Percentiles rank a stretch among this genome's conserved stretches.
Evolutionary conservation across 2,888 invertebrate genomes (phyloP).

Genomic region (Cryptus armator): DNA sequence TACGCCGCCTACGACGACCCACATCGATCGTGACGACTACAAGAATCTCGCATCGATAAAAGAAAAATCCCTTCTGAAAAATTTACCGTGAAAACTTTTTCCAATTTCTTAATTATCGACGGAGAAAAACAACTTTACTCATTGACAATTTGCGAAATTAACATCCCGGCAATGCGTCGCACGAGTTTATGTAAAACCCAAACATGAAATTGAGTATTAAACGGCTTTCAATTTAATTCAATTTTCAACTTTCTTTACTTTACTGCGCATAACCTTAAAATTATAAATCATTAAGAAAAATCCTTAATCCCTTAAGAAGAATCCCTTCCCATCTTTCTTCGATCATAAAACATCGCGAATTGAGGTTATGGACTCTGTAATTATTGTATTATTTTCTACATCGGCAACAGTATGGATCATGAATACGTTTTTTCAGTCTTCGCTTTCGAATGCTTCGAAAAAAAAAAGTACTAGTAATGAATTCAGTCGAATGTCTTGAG

Average conservation of each 20-base stretch:
- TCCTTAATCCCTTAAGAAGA: no score
- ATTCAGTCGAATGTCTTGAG: no score
- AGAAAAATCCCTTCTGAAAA: background rate
- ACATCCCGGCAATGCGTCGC: background rate
- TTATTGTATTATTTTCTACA: no score
- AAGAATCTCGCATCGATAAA: background rate
- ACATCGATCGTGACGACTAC: background rate
- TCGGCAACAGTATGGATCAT: no score
- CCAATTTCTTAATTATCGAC: background rate
- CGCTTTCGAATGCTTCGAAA: no score
- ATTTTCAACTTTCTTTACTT: background rate
- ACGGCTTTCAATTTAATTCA: slow-evolving; percentile 19
- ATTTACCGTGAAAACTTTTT: background rate
- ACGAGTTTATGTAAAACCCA: slow-evolving; percentile 1
- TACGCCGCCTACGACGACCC: slow-evolving; percentile 3
- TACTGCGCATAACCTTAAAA: no score
- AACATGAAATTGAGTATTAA: slow-evolving; percentile 29
- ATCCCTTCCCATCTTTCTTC: no score
- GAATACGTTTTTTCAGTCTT: no score
- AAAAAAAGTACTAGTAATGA: no score
- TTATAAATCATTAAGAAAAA: no score
- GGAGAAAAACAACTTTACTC: background rate
- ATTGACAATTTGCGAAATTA: background rate
- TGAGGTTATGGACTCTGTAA: no score
- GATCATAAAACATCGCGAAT: no score